phyloP scores from a whole-genome alignment of 2,113 vertebrate genomes.

The Dryoscopus gambensis region DNA sequence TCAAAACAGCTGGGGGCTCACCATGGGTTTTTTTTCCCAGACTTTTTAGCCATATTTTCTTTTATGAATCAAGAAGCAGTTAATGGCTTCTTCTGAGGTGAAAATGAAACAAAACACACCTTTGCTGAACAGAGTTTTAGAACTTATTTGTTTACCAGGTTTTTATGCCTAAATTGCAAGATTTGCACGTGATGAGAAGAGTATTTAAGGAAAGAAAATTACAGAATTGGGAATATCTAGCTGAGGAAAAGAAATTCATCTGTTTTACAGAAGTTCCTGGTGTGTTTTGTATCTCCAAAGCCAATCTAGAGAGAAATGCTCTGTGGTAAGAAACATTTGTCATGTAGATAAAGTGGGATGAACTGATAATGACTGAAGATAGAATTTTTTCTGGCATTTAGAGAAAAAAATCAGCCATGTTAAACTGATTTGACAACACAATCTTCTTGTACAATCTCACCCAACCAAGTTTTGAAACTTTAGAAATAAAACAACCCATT shows the following conservation, averaged over 20 bases:
- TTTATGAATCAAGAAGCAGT: neutral
- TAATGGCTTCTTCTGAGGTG: neutral
- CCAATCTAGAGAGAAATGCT: neutral
- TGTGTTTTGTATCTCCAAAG: neutral
- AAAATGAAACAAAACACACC: neutral
- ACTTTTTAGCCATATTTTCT: neutral
- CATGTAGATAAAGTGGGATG: neutral
- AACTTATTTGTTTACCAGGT: neutral
- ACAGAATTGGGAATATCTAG: neutral
- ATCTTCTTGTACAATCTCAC: neutral
- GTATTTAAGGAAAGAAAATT: neutral
- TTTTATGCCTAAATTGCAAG: neutral
- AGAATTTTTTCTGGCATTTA: neutral
- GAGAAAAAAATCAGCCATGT: neutral
- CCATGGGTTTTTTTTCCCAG: neutral
- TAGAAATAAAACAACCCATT: neutral
- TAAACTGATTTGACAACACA: neutral
- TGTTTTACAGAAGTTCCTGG: neutral
- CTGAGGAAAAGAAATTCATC: neutral
- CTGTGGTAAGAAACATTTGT: neutral
- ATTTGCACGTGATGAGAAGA: neutral
- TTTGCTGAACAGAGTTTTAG: neutral
- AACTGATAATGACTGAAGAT: neutral
- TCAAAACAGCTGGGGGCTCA: neutral
- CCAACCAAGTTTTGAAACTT: neutral